phyloP scores from a whole-genome alignment of 2,888 invertebrate species.

The Cepaea hortensis region DNA sequence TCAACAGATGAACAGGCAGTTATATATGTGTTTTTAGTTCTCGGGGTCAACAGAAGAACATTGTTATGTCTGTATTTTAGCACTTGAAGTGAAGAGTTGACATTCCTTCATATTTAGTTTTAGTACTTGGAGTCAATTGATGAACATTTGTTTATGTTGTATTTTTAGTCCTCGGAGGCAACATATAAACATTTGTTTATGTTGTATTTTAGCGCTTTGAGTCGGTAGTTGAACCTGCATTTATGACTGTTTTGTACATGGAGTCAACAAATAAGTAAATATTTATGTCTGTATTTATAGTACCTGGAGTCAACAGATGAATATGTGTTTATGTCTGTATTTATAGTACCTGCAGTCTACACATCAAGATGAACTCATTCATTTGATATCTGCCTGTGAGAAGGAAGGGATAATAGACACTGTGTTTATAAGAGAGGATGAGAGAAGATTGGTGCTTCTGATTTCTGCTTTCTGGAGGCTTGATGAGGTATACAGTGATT shows the following conservation, averaged over 20 bases:
- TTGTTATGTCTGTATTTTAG: not conserved
- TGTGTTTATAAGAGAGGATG: constrained; percentile 24
- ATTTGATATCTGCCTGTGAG: constrained; percentile 18
- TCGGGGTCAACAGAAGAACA: not conserved
- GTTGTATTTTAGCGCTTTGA: no score
- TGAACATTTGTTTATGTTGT: not conserved
- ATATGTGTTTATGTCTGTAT: not conserved
- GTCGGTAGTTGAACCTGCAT: not conserved
- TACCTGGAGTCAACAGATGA: no score
- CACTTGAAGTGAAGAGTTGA: no score
- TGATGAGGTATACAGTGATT: not conserved
- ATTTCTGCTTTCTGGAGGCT: not conserved
- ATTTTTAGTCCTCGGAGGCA: no score
- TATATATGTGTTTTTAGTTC: not conserved
- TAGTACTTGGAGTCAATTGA: not conserved
- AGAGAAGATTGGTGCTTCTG: not conserved
- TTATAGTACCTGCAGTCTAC: not conserved
- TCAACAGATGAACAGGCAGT: no score
- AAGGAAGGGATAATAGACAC: not conserved
- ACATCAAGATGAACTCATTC: constrained; percentile 1
- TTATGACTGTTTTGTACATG: no score
- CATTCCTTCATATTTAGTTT: no score
- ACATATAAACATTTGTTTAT: not conserved
- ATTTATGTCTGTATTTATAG: no score
- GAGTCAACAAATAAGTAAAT: no score